Conservation (phyloP, 2,113 vertebrate species). For the Mustela nigripes region DNA sequence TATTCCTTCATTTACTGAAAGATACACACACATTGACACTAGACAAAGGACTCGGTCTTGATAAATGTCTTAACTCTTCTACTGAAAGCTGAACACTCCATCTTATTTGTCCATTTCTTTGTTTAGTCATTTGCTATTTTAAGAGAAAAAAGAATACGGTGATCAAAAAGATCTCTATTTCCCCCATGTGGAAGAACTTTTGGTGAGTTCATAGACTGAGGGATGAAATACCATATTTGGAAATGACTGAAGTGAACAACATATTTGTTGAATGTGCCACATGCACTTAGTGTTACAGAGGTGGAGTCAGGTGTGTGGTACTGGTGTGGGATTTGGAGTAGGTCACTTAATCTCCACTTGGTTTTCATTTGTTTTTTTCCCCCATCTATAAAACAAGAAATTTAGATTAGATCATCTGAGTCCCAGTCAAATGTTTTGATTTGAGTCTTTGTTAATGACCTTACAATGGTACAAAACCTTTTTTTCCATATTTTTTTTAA, state of each 20-base stretch:
- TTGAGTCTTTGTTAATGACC: background rate
- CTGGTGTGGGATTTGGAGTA: background rate
- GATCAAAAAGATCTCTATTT: background rate
- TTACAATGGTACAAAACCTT: background rate
- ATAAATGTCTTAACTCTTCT: slow-evolving; percentile 7
- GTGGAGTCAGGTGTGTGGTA: background rate
- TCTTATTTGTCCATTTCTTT: slow-evolving; percentile 18
- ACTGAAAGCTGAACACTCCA: background rate
- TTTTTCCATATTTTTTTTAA: background rate
- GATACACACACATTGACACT: background rate
- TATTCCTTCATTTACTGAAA: background rate
- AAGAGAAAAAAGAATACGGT: background rate
- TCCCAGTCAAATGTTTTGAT: background rate
- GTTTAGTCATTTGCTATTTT: background rate
- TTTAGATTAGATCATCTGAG: background rate
- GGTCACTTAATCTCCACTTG: background rate
- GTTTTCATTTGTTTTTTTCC: background rate
- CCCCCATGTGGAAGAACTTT: background rate
- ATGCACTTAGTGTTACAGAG: background rate
- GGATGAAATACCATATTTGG: background rate
- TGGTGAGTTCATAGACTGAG: background rate
- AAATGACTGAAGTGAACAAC: background rate
- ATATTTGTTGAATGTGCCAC: background rate
- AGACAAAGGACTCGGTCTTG: slow-evolving; percentile 37
- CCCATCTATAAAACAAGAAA: slow-evolving; percentile 31